Evolutionary conservation across 92 coral and sea anemone species (phyloP).

Genomic region (Actinernus sp.): DNA sequence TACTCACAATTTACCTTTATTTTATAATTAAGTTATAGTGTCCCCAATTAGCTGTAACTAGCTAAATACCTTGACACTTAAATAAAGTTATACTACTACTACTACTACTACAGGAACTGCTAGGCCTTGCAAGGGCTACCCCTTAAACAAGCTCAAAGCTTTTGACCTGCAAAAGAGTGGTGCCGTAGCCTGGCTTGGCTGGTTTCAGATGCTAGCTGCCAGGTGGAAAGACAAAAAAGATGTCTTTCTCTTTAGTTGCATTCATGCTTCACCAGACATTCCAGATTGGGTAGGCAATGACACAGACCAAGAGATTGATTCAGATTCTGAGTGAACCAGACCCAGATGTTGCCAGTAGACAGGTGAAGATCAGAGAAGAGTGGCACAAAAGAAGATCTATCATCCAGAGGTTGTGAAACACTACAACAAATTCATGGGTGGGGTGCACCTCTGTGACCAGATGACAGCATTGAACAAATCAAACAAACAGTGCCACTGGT

Average conservation of each 20-base stretch:
- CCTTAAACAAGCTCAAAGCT: conserved; percentile 18
- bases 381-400: conserved; percentile 10
- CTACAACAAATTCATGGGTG: conserved; percentile 58
- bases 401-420: conserved; percentile 31
- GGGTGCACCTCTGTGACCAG: conserved; percentile 49
- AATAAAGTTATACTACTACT: too few relatives aligned
- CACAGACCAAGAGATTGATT: conserved; percentile 8
- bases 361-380: conserved; percentile 4
- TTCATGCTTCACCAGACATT: conserved; percentile 24
- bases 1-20: too few relatives aligned
- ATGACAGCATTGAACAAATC: conserved; percentile 45
- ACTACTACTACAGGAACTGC: too few relatives aligned
- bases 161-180: conserved; percentile 4
- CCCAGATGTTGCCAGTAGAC: conserved; percentile 1
- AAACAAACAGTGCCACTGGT: conserved; percentile 40
- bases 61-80: too few relatives aligned
- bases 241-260: conserved; percentile 40
- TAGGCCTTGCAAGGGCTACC: too few relatives aligned
- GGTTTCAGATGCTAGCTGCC: conserved; percentile 16
- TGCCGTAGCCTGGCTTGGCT: conserved; percentile 29
- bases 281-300: conserved; percentile 39
- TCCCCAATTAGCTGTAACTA: too few relatives aligned
- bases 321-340: not conserved
- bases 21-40: too few relatives aligned
- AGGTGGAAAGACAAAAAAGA: conserved; percentile 52